Base-by-base conservation (phyloP, 2,797 vertebrate genomes). In the Periparus ater region DNA sequence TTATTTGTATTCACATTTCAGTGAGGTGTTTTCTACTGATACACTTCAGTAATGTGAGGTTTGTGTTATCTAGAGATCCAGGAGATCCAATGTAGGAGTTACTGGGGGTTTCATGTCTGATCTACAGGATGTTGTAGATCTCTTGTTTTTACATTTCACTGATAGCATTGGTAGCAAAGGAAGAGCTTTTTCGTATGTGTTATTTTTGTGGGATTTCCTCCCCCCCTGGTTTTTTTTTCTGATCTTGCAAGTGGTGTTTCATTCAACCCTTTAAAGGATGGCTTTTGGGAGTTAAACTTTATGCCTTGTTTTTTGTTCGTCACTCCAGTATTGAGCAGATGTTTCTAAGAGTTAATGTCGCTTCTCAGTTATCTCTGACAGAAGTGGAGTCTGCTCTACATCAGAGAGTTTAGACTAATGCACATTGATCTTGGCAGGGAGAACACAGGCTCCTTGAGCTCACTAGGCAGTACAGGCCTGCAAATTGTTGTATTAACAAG, bases 351-450 rank as follows among this genome's bases (percentile, higher is more conserved):
- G 96, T 97, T 97, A 95, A 91, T 95, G 93, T 89, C 8, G 7
- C 88, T 96, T 89, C 97, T 96, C 81, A 73, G 93, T 97, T 97
- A 96, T 97, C 96, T 97, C 76, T 96, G 97, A 97, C 95, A 97
- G 95, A 94, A 97, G 85, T 48, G 71, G 66, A 88, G 95, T 66
- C 97, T 98, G 97, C 89, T 96, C 93, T 96, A 85, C 92, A 97
- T 98, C 96, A 95, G 81, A 93, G 91, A 91, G 74, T 95, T 97
- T 89, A 96, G 93, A 85, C 86, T 97, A 97, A 97, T 95, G 95
- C 86, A 85, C 93, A 96, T 98, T 97, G 97, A 98, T 97, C 95
- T 97, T 97, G 96, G 96, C 95, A 95, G 89, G 84, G 80, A 93
- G 94, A 97, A 96, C 91, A 89, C 91, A 95, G 94, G 85, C 81